Evolutionary conservation across 2,888 invertebrate genomes (phyloP).

Genomic region (Acanthococcus lagerstroemiae): DNA sequence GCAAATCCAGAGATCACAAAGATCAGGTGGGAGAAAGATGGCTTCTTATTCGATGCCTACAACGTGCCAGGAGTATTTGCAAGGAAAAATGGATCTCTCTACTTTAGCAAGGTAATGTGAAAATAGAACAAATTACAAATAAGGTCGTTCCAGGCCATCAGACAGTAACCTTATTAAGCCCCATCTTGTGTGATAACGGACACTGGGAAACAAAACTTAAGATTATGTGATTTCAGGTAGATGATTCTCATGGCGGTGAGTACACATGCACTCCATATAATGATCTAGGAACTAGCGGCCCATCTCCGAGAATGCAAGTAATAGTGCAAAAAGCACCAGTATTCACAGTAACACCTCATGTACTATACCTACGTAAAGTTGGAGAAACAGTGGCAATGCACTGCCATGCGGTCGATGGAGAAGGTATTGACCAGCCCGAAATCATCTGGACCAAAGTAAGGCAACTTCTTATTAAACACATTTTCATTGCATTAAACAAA

Average conservation of each 20-base stretch:
- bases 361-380: slow-evolving; percentile 70
- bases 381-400: slow-evolving; percentile 72
- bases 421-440: slow-evolving; percentile 53
- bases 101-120: slow-evolving; percentile 53
- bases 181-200: not conserved
- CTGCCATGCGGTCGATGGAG: slow-evolving; percentile 65
- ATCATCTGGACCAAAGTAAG: slow-evolving; percentile 59
- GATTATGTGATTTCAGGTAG: slow-evolving; percentile 46
- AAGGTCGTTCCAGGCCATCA: not conserved
- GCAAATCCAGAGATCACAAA: slow-evolving; percentile 84
- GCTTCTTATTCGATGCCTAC: slow-evolving; percentile 78
- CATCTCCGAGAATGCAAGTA: slow-evolving; percentile 73
- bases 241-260: slow-evolving; percentile 72
- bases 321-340: slow-evolving; percentile 76
- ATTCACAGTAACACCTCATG: slow-evolving; percentile 68
- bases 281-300: slow-evolving; percentile 72
- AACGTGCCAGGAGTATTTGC: slow-evolving; percentile 78
- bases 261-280: slow-evolving; percentile 90
- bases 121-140: not conserved
- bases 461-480: too few relatives aligned
- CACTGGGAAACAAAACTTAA: not conserved
- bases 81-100: slow-evolving; percentile 72
- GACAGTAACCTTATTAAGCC: too few relatives aligned
- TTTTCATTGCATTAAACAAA: not conserved
- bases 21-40: slow-evolving; percentile 88